Evolutionary conservation across 2,797 vertebrate species (phyloP), one percentile per base, ranked within the genome.

Genomic region (Channallabes apus): DNA sequence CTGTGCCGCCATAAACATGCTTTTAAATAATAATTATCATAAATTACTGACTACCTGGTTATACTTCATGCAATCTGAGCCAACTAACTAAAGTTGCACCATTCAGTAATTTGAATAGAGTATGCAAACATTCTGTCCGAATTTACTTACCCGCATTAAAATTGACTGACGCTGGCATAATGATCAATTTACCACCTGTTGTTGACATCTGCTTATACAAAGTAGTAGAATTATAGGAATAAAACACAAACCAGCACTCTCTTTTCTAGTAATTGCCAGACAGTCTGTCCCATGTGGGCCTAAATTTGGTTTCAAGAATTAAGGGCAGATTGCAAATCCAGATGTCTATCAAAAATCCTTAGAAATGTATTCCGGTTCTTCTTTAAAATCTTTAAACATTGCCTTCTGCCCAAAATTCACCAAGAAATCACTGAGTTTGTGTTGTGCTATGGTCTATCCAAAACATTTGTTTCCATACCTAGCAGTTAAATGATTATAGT

Each of bases 141-240:
- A 80, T 91, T 88, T 87, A 90, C 90, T 80, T 86, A 91, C 91
- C 87, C 89, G 22, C 87, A 75, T 92, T 93, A 94, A 93, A 91
- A 92, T 90, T 90, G 73, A 88, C 76, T 46, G 91, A 91, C 91
- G 91, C 92, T 94, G 93, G 86, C 90, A 90, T 93, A 94, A 94
- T 94, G 93, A 92, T 93, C 92, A 93, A 94, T 89, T 89, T 93
- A 89, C 94, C 95, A 94, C 94, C 94, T 95, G 94, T 93, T 93
- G 92, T 87, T 91, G 94, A 92, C 94, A 95, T 95, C 94, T 96
- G 95, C 92, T 91, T 83, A 91, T 93, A 95, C 93, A 95, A 94
- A 95, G 91, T 93, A 93, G 22, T 92, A 91, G 91, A 92, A 94
- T 94, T 92, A 93, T 91, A 82, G 87, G 89, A 91, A 91, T 90